phyloP scores from a whole-genome alignment of 1,140 invertebrate genomes.

The Tetramorium parvispinum region DNA sequence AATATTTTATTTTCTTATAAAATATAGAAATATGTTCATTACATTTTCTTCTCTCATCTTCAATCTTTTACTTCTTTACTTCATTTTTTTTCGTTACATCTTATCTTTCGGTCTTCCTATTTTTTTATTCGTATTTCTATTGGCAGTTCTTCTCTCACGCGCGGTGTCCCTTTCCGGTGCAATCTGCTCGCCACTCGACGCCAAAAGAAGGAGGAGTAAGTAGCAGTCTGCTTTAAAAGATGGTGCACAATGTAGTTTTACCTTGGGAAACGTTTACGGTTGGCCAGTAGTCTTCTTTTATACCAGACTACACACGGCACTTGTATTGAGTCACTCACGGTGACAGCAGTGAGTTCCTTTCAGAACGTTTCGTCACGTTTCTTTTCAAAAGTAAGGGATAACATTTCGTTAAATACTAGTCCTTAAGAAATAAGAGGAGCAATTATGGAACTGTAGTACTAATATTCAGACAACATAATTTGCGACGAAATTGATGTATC shows the following conservation, averaged over 20 bases:
- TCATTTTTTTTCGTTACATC: not conserved
- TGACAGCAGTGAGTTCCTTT: not conserved
- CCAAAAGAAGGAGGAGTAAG: slow-evolving; percentile 41
- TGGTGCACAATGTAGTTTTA: slow-evolving; percentile 57
- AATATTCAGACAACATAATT: not conserved
- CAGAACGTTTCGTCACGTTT: slow-evolving; percentile 17
- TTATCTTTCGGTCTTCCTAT: not conserved
- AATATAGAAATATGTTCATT: not conserved
- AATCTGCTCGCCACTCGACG: slow-evolving; percentile 52
- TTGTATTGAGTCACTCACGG: slow-evolving; percentile 42
- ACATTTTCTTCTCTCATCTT: not conserved
- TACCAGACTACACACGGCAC: slow-evolving; percentile 5
- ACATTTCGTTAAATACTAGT: slow-evolving; percentile 10
- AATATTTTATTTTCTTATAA: not conserved
- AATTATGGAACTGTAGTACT: not conserved
- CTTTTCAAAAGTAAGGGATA: slow-evolving; percentile 3
- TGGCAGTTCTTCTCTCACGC: not conserved
- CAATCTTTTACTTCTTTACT: not conserved
- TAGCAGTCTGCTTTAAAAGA: slow-evolving; percentile 49
- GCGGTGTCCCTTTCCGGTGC: slow-evolving; percentile 41
- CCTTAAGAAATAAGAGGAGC: not conserved
- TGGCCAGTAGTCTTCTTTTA: slow-evolving; percentile 38
- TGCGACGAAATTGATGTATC: not conserved
- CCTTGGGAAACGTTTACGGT: slow-evolving; percentile 49
- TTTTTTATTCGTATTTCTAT: slow-evolving; percentile 31